Evolutionary conservation across 2,797 vertebrate species (phyloP), one percentile per base, ranked within the genome.

Genomic region (Eidolon dupreanum): DNA sequence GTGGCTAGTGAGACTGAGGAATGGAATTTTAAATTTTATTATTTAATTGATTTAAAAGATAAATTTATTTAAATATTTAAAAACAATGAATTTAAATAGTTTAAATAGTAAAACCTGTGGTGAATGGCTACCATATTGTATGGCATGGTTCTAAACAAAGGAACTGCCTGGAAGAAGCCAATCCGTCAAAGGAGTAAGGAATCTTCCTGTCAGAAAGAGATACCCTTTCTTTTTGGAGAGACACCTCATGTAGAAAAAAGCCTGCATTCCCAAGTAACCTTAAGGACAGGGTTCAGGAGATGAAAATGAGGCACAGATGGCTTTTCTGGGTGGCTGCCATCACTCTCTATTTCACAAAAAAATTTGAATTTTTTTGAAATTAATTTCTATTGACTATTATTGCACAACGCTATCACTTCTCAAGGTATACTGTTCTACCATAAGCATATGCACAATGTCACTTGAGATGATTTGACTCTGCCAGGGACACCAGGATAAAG

Each of bases 21-120:
- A 61, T 57, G 36, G 70, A 83, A 33, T 65, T 93, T 87, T 65
- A 33, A 66, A 49, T 53, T 65, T 53, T 79, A 41, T 65, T 79
- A 38, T 49, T 94, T 65, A 61, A 57, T 4, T 92, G 53, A 93
- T 78, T 93, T 93, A 92, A 92, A 49, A 16, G 49, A 49, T 16
- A 49, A 49, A 49, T 16, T 49, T 49, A 17, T 49, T 49, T 49
- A 49, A 49, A 49, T 15, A 15, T 49, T 49, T 49, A 49, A 49
- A 49, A 49, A 16, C 49, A 49, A 49, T 49, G 16, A 49, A 49
- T 49, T 49, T 49, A 49, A 49, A 49, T 49, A 17, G 49, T 49
- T 49, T 49, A 49, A 49, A 49, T 49, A 49, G 17, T 49, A 49
- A 49, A 49, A 49, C 4, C 85, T 24, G 8, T 31, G 22, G 13